Base-by-base conservation (phyloP, 1,140 invertebrate species). In the Zaprionus nigranus region DNA sequence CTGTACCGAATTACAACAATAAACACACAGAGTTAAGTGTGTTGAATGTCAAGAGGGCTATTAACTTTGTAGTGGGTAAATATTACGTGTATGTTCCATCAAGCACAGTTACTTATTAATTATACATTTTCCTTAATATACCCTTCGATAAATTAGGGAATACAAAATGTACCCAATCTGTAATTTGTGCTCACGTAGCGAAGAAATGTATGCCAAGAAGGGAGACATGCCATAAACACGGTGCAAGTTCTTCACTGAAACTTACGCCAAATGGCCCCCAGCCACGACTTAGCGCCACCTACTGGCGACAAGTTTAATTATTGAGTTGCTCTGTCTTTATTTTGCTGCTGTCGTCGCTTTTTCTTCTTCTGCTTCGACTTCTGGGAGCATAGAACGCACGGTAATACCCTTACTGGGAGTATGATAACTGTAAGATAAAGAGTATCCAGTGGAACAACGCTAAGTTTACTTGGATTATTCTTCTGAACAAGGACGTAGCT, bases 231-330 rank as follows among this genome's bases (percentile, higher is more conserved):
- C 65, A 62, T 74, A 61, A 74, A 61, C 28, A 56, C 22, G 22
- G 7, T 26, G 56, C 38, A 53, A 38, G 38, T 57, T 59, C 28
- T 59, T 58, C 57, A 38, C 28, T 49, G 43, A 73, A 77, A 65
- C 60, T 74, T 78, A 58, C 43, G 20, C 49, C 54, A 43, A 56
- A 46, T 9, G 12, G 40, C 40, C 61, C 22, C 20, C n/a, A 7
- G 28, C 12, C 4, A 26, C 40, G 46, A 67, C n/a, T 28, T 57
- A 51, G 67, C 72, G 66, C 68, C 69, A 53, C 40, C 51, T 67
- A 64, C 58, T 60, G 54, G 62, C 58, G 69, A 68, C 83, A 84
- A 84, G 84, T 84, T 84, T 87, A 88, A 88, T 87, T 84, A 88
- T 84, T 71, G 74, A 61, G 65, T 58, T 73, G 76, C 60, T 17